phyloP scores from a whole-genome alignment of 2,113 vertebrate genomes.

The Syngnathus floridae region DNA sequence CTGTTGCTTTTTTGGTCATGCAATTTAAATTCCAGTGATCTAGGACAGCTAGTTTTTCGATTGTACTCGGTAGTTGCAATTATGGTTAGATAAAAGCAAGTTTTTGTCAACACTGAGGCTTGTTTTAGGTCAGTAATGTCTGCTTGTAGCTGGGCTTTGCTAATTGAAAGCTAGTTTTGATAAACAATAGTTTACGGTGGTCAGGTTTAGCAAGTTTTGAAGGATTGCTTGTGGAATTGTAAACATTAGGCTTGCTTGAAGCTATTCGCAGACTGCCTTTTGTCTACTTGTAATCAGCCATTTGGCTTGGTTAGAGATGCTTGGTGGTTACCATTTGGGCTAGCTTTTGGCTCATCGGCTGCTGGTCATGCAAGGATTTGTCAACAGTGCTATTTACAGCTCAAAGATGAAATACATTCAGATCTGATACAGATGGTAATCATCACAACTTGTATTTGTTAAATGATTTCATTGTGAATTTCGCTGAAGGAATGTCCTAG shows the following conservation, averaged over 20 bases:
- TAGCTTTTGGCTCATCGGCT: not conserved
- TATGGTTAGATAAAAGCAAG: not conserved
- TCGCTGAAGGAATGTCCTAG: not conserved
- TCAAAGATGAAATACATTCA: not conserved
- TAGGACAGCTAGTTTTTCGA: conserved; percentile 13
- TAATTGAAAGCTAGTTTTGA: not conserved
- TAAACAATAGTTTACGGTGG: not conserved
- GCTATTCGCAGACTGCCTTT: not conserved
- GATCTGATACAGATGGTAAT: not conserved
- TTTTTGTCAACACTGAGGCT: not conserved
- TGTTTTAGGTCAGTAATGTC: conserved; percentile 1
- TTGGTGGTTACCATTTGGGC: not conserved
- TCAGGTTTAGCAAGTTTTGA: not conserved
- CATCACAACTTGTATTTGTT: not conserved
- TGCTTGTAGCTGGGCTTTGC: not conserved
- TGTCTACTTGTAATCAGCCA: not conserved
- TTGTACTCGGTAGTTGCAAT: not conserved
- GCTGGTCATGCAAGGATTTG: not conserved
- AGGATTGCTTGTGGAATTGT: not conserved
- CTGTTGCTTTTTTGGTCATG: conserved; percentile 50
- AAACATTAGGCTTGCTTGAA: not conserved
- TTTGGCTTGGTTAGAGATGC: not conserved
- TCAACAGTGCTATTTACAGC: not conserved
- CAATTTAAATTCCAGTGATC: conserved; percentile 46
- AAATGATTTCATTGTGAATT: not conserved